Percentiles rank a stretch among this genome's conserved stretches.
These are phyloP conservation scores for Conops quadrifasciatus DNA, from an alignment of 2,888 invertebrate genomes.

Conservation along the genomic window DNA sequence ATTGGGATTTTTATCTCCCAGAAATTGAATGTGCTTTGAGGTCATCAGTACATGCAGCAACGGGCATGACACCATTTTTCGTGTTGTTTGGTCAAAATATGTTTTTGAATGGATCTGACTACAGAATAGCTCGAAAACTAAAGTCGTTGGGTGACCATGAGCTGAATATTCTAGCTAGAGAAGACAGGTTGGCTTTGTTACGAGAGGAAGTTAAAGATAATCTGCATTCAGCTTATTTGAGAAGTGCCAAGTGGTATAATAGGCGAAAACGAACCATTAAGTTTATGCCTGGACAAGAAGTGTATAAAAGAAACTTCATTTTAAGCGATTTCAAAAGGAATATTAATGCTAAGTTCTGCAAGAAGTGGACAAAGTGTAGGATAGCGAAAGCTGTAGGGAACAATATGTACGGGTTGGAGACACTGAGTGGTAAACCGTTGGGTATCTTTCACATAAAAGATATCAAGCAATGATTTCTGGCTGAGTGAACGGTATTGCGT, in stretches of 20 bases:
- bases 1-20: too few species aligned
- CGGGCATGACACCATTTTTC: slow-evolving; percentile 21
- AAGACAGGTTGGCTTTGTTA: background rate
- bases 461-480: too few species aligned
- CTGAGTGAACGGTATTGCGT: too few species aligned
- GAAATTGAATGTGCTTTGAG: slow-evolving; percentile 22
- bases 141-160: background rate
- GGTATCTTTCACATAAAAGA: too few species aligned
- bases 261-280: background rate
- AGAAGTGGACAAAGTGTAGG: too few species aligned
- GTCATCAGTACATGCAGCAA: slow-evolving; percentile 26
- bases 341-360: too few species aligned
- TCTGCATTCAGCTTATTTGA: background rate
- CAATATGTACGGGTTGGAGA: too few species aligned
- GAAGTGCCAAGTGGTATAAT: background rate
- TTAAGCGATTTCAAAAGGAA: background rate
- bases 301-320: too few species aligned
- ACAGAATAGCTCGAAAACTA: background rate
- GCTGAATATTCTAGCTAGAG: background rate
- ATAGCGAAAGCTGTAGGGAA: too few species aligned
- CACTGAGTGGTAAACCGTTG: too few species aligned
- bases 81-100: slow-evolving; percentile 21
- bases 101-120: background rate
- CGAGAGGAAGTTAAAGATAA: background rate
- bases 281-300: background rate